Conservation (phyloP, 2,888 invertebrate genomes). For the Muschampia plurimacula region DNA sequence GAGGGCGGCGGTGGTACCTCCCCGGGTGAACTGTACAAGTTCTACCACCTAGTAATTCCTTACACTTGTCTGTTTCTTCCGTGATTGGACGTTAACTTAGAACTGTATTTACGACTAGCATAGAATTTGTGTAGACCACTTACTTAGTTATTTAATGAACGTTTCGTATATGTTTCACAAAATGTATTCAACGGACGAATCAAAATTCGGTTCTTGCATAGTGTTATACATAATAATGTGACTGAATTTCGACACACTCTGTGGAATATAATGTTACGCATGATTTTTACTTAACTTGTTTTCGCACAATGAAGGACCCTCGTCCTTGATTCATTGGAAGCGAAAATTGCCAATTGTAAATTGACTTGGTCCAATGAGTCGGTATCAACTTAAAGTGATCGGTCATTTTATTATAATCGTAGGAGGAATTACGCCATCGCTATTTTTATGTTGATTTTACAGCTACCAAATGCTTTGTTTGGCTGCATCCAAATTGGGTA, state of each 20-base stretch:
- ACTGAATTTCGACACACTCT: slow-evolving; percentile 16
- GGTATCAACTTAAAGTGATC: slow-evolving; percentile 20
- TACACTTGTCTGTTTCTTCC: no score
- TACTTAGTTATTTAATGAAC: no score
- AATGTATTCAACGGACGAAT: background rate
- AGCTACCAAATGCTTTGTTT: slow-evolving; percentile 16
- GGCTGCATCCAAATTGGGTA: slow-evolving; percentile 3
- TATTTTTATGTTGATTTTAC: background rate
- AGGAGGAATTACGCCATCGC: slow-evolving; percentile 18
- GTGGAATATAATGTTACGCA: slow-evolving; percentile 15
- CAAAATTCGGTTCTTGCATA: background rate
- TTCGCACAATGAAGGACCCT: slow-evolving; percentile 28
- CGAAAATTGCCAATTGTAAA: slow-evolving; percentile 28
- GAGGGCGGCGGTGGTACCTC: no score
- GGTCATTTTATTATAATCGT: slow-evolving; percentile 25
- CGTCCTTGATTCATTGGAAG: slow-evolving; percentile 29
- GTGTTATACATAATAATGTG: background rate
- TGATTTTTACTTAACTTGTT: slow-evolving; percentile 29
- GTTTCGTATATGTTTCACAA: background rate
- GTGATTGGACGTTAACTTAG: no score
- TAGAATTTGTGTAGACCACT: no score
- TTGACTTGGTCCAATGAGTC: slow-evolving; percentile 17
- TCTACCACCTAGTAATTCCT: no score
- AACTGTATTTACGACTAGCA: no score
- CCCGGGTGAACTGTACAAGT: no score